These are phyloP conservation scores for Scopus umbretta DNA, from an alignment of 2,113 vertebrate species.

Conservation along the genomic window DNA sequence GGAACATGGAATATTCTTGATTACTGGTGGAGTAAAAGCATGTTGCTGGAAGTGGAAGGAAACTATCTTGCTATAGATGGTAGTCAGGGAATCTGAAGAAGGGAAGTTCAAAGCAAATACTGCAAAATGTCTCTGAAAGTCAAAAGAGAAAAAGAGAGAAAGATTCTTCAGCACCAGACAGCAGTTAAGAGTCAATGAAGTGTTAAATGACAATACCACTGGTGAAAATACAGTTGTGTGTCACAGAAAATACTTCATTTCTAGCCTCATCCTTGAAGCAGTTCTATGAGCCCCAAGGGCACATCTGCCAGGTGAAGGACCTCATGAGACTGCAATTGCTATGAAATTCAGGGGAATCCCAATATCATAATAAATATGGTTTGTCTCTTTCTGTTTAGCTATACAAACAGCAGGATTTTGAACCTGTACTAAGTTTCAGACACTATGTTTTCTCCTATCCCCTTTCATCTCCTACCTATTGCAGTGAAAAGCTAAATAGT, in stretches of 20 bases:
- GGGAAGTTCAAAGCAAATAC: conserved; percentile 81
- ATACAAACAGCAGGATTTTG: background rate
- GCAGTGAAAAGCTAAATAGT: background rate
- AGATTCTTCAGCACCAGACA: background rate
- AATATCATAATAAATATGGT: background rate
- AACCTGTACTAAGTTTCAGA: background rate
- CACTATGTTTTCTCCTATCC: background rate
- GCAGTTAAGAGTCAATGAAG: background rate
- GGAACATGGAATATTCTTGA: conserved; percentile 40
- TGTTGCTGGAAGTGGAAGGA: conserved; percentile 70
- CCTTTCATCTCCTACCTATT: background rate
- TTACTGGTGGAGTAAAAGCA: conserved; percentile 59
- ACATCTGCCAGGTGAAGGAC: background rate
- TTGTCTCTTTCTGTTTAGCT: background rate
- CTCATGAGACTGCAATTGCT: background rate
- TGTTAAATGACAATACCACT: background rate
- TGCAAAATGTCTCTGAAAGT: conserved; percentile 79
- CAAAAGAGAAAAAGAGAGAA: background rate
- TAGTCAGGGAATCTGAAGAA: conserved; percentile 65
- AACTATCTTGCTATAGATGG: conserved; percentile 78
- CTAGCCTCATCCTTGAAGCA: background rate
- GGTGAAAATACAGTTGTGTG: background rate
- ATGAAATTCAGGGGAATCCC: background rate
- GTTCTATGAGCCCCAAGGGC: background rate
- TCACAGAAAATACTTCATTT: background rate